Evolutionary conservation across 2,797 vertebrate species (phyloP).

Genomic region (Telmatherina bonti): DNA sequence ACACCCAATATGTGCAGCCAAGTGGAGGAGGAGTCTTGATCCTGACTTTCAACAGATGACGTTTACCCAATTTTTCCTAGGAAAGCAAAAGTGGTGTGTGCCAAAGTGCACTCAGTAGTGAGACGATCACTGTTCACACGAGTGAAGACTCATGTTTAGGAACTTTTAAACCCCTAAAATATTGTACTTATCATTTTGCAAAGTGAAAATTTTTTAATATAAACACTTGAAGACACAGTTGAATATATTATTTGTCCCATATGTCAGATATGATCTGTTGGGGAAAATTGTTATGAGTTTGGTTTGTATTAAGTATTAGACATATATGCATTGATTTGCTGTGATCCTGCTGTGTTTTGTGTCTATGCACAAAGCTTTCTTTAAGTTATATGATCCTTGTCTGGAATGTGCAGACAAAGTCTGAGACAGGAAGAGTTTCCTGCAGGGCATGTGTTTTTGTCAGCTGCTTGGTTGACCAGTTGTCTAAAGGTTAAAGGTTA

Average conservation of each 20-base stretch:
- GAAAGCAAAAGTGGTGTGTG: slow-evolving; percentile 41
- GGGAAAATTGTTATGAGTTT: too few species aligned
- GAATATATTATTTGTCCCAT: slow-evolving; percentile 18
- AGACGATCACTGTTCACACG: not conserved
- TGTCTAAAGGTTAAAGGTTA: too few species aligned
- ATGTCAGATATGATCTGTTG: too few species aligned
- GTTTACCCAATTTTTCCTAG: slow-evolving; percentile 64
- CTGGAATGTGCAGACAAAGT: too few species aligned
- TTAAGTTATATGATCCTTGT: too few species aligned
- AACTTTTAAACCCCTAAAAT: slow-evolving; percentile 44
- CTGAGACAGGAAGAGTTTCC: too few species aligned
- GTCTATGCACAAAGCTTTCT: too few species aligned
- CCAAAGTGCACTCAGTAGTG: slow-evolving; percentile 21
- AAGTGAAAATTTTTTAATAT: not conserved
- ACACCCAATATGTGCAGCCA: slow-evolving; percentile 42
- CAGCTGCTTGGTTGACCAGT: too few species aligned
- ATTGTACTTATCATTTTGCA: not conserved
- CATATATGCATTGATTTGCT: too few species aligned
- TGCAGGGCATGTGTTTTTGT: too few species aligned
- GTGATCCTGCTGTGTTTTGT: too few species aligned
- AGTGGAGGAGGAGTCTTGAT: slow-evolving; percentile 54
- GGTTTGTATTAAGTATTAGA: too few species aligned
- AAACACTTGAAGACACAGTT: not conserved
- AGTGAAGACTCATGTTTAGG: slow-evolving; percentile 19
- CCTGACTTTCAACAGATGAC: slow-evolving; percentile 64